Percentiles rank a stretch among this genome's conserved stretches.
phyloP scores from a whole-genome alignment of 2,797 vertebrate species.

The Serranus cabrilla region DNA sequence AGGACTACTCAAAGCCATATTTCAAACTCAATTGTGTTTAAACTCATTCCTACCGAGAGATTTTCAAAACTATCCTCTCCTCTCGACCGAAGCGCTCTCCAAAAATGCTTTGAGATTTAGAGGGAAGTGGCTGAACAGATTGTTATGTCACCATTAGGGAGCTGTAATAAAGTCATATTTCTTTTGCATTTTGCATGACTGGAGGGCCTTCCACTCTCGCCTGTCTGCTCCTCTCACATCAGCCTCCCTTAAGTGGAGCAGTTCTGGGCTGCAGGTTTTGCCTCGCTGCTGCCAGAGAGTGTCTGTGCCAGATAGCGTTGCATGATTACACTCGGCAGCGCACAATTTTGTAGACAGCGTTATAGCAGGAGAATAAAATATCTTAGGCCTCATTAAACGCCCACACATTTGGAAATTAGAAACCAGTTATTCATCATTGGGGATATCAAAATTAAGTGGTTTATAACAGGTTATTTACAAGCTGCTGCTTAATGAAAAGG shows the following conservation, averaged over 20 bases:
- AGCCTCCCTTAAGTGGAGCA: conserved; percentile 92
- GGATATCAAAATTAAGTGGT: conserved; percentile 33
- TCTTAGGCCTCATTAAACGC: conserved; percentile 81
- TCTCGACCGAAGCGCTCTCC: conserved; percentile 52
- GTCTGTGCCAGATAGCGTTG: conserved; percentile 80
- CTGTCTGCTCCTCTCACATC: conserved; percentile 95
- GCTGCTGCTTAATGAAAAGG: conserved; percentile 10
- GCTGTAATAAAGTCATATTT: conserved; percentile 89
- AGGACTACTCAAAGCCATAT: conserved; percentile 40
- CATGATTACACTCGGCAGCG: conserved; percentile 75
- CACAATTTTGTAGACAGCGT: conserved; percentile 77
- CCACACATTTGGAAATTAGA: conserved; percentile 77
- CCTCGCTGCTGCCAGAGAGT: conserved; percentile 81
- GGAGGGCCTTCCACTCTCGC: conserved; percentile 91
- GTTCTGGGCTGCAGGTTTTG: conserved; percentile 91
- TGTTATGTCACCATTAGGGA: conserved; percentile 87
- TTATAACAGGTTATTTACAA: conserved; percentile 17
- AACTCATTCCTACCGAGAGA: conserved; percentile 42
- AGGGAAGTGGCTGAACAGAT: conserved; percentile 84
- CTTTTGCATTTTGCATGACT: conserved; percentile 95
- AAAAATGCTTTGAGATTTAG: conserved; percentile 75
- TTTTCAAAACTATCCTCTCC: conserved; percentile 31
- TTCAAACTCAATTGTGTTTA: conserved; percentile 57
- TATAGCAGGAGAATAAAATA: conserved; percentile 76
- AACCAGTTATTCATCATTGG: conserved; percentile 72